phyloP scores from a whole-genome alignment of 1,140 invertebrate species.

The Drosophila pectinifera region DNA sequence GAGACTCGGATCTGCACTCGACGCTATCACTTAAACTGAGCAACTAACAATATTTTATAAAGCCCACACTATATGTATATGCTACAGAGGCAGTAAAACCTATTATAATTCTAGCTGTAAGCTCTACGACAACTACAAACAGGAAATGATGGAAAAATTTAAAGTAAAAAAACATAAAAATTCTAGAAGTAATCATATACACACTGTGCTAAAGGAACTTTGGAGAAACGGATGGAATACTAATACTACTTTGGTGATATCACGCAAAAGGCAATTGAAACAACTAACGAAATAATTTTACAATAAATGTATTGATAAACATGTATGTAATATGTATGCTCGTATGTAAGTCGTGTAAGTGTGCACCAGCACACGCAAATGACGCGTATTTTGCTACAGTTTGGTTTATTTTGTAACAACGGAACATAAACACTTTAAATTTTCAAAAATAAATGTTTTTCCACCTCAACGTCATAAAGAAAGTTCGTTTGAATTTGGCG shows the following conservation, averaged over 20 bases:
- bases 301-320: constrained; percentile 59
- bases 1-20: constrained; percentile 34
- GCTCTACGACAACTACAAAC: constrained; percentile 55
- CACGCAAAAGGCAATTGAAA: constrained; percentile 82
- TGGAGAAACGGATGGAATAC: constrained; percentile 55
- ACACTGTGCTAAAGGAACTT: constrained; percentile 51
- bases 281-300: constrained; percentile 72
- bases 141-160: constrained; percentile 15
- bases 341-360: constrained; percentile 40
- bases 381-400: constrained; percentile 62
- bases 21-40: constrained; percentile 51
- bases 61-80: constrained; percentile 62
- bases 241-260: constrained; percentile 74
- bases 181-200: constrained; percentile 33
- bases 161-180: constrained; percentile 18
- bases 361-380: constrained; percentile 44
- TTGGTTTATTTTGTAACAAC: constrained; percentile 51
- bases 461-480: constrained; percentile 55
- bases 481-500: constrained; percentile 7
- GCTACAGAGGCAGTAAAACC: constrained; percentile 76
- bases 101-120: constrained; percentile 62
- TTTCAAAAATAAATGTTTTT: constrained; percentile 75
- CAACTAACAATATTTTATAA: constrained; percentile 60
- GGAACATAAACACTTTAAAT: constrained; percentile 61
- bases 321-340: constrained; percentile 25